Evolutionary conservation across 2,113 vertebrate species (phyloP).

Genomic region (Pagrus major): DNA sequence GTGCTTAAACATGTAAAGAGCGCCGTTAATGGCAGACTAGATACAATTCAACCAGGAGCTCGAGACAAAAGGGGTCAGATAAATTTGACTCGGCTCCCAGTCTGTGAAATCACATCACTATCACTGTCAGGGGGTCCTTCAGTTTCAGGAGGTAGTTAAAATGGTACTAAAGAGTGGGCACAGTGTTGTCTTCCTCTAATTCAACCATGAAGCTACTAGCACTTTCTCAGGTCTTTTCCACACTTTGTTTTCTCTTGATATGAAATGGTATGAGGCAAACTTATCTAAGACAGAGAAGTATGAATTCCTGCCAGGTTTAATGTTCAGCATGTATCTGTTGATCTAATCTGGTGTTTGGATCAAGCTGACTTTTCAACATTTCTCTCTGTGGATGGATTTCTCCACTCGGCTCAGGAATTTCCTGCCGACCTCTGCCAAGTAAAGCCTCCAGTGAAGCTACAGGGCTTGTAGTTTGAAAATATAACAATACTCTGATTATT

Average conservation of each 20-base stretch:
- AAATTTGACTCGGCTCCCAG: conserved; percentile 70
- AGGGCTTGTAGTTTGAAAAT: background rate
- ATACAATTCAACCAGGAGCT: conserved; percentile 74
- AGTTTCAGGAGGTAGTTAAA: conserved; percentile 78
- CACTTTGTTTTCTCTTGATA: background rate
- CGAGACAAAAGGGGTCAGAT: conserved; percentile 75
- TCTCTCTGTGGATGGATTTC: conserved; percentile 36
- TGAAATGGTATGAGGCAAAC: background rate
- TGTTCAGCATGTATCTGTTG: conserved; percentile 31
- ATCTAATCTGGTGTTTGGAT: conserved; percentile 19
- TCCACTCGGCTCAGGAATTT: conserved; percentile 52
- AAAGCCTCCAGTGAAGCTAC: conserved; percentile 23
- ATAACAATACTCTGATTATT: conserved; percentile 7
- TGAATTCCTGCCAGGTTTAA: background rate
- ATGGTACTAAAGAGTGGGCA: conserved; percentile 77
- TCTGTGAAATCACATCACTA: conserved; percentile 80
- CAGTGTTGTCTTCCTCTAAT: conserved; percentile 63
- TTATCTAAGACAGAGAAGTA: too few species aligned
- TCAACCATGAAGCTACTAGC: conserved; percentile 66
- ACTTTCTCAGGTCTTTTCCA: conserved; percentile 51
- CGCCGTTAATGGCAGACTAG: conserved; percentile 80
- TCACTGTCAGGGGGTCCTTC: conserved; percentile 71
- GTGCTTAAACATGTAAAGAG: conserved; percentile 75
- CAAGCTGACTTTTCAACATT: conserved; percentile 9
- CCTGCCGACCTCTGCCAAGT: conserved; percentile 58